Evolutionary conservation across 2,113 vertebrate genomes (phyloP).

Genomic region (Eurystomus gularis): DNA sequence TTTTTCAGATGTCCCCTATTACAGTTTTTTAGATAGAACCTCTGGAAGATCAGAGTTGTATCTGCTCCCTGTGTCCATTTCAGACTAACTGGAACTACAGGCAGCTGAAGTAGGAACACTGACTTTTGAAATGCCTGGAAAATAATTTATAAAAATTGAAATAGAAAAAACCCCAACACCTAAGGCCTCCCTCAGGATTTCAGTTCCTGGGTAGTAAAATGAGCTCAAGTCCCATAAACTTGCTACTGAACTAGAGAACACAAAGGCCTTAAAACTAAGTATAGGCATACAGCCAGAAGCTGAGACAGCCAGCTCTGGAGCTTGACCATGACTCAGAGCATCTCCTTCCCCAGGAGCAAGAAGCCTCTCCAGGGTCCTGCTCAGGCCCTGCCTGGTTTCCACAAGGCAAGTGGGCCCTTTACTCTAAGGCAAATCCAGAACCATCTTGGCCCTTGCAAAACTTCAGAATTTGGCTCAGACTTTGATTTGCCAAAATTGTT

Average conservation of each 20-base stretch:
- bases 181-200: not conserved
- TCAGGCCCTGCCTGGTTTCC: not conserved
- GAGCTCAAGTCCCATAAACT: not conserved
- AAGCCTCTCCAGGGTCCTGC: not conserved
- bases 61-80: not conserved
- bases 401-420: accelerated
- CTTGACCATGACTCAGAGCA: not conserved
- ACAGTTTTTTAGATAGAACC: not conserved
- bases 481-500: not conserved
- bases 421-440: not conserved
- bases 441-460: not conserved
- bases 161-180: not conserved
- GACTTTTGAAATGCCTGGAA: not conserved
- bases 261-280: not conserved
- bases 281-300: not conserved
- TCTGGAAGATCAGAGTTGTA: not conserved
- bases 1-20: not conserved
- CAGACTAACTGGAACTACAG: not conserved
- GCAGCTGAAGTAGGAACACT: not conserved
- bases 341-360: not conserved
- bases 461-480: not conserved
- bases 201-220: not conserved
- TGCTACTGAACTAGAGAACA: not conserved
- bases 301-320: not conserved
- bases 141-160: not conserved